A percentile compares a stretch with the other conserved stretches of the same genome.
Conservation (phyloP, 2,888 invertebrate species). For the Ligdia adustata region DNA sequence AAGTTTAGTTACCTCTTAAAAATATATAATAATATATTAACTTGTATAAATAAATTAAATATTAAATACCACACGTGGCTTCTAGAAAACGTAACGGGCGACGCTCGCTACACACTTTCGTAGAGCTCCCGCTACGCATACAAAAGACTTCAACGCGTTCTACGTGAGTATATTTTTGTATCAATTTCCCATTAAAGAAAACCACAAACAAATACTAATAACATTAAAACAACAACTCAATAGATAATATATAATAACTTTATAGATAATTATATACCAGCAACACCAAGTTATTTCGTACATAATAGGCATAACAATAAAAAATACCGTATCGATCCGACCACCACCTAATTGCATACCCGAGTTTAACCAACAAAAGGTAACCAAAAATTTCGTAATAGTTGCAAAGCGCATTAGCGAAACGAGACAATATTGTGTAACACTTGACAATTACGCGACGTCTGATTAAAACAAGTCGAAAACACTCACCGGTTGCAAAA, state of each 20-base stretch:
- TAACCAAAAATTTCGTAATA: conserved; percentile 44
- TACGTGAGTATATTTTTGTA: conserved; percentile 23
- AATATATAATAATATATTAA: not conserved
- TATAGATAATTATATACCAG: too few species aligned
- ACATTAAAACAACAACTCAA: not conserved
- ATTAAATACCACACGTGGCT: conserved; percentile 19
- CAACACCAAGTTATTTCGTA: not conserved
- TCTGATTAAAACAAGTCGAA: conserved; percentile 66
- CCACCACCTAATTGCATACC: conserved; percentile 31
- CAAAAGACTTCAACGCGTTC: conserved; percentile 74
- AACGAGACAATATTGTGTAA: conserved; percentile 56
- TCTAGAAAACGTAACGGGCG: conserved; percentile 44
- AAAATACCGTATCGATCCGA: conserved; percentile 14
- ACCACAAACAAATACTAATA: conserved; percentile 19
- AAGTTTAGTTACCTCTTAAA: not conserved
- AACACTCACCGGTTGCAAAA: conserved; percentile 77
- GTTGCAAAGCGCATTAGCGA: conserved; percentile 53
- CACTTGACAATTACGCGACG: conserved; percentile 57
- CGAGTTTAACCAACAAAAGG: conserved; percentile 31
- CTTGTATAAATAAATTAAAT: too few species aligned
- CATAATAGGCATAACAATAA: conserved; percentile 5
- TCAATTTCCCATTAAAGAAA: conserved; percentile 30
- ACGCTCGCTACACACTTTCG: conserved; percentile 44
- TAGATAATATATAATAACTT: too few species aligned
- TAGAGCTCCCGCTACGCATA: conserved; percentile 50